Evolutionary conservation across 2,113 vertebrate genomes (phyloP), one percentile per base, ranked within the genome.

Genomic region (Leptosomus discolor): DNA sequence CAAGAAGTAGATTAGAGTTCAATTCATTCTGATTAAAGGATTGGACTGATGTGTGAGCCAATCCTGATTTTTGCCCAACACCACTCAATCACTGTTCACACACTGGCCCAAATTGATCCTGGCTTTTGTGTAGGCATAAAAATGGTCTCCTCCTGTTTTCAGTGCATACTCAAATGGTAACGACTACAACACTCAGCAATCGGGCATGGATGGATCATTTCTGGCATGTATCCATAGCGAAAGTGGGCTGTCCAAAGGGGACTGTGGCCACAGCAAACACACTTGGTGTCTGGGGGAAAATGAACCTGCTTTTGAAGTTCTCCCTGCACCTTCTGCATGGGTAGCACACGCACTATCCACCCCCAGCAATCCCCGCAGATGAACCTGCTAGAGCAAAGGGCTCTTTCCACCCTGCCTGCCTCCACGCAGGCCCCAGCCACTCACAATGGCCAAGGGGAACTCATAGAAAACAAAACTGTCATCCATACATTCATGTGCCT

Each of bases 21-120:
- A 94, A 80, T 92, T 93, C 88, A 90, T 58, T 92, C 67, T 93
- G 90, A 92, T 93, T 93, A 92, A 80, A 92, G 85, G 78, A 92
- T 56, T 93, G 92, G 90, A 86, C 88, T 67, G 57, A 78, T 84
- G 50, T 13, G 37, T 26, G 50, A 95, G 96, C 85, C 95, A 94
- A 17, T 41, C 29, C 82, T 92, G 58, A 69, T 85, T 96, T 95
- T 67, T 93, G 85, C 92, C 82, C 85, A 95, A 41, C 30, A 85
- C 11, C 75, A 93, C 65, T 89, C 73, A 87, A 9, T 91, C 64
- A 48, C 20, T 81, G 76, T 27, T 96, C 80, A 37, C 43, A 63
- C 69, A 29, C 54, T 80, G 78, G 93, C 50, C 88, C 75, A 69
- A 53, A 58, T 0, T 58, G 74, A 74, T 95, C 85, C 75, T 70